Evolutionary conservation across 2,797 vertebrate genomes (phyloP).

Genomic region (Carapus acus): DNA sequence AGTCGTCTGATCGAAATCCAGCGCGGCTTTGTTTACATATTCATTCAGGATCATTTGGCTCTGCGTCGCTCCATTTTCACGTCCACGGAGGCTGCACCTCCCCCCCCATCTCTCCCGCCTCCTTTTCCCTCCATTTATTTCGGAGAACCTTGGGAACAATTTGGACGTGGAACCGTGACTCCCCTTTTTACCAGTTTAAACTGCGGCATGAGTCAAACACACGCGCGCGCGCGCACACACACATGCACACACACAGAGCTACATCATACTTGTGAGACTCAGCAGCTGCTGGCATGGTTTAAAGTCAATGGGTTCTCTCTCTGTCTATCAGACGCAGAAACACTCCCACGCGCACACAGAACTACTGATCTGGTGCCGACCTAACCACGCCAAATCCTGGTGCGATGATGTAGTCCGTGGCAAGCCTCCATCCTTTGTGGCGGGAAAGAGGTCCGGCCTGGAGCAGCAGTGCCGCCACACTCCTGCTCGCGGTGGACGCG

Average conservation of each 20-base stretch:
- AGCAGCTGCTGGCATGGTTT: conserved; percentile 52
- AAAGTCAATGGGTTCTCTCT: conserved; percentile 36
- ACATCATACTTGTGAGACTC: conserved; percentile 29
- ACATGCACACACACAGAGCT: conserved; percentile 18
- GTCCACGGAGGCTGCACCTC: conserved; percentile 13
- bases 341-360: not conserved
- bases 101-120: not conserved
- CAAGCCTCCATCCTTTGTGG: conserved; percentile 43
- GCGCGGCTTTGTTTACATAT: conserved; percentile 48
- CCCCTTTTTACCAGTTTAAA: conserved; percentile 16
- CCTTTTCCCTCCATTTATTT: conserved; percentile 40
- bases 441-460: conserved; percentile 26
- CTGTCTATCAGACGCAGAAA: conserved; percentile 4
- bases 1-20: conserved; percentile 54
- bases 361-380: conserved; percentile 35
- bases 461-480: conserved; percentile 42
- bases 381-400: conserved; percentile 36
- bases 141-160: conserved; percentile 29
- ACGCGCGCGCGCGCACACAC: no score
- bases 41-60: conserved; percentile 44
- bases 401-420: conserved; percentile 55
- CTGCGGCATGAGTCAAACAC: conserved; percentile 18
- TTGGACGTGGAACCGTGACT: conserved; percentile 34
- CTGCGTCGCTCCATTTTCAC: conserved; percentile 26
- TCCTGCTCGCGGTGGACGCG: conserved; percentile 38